phyloP scores from a whole-genome alignment of 2,888 invertebrate genomes.

The Aproaerema taeniolella region DNA sequence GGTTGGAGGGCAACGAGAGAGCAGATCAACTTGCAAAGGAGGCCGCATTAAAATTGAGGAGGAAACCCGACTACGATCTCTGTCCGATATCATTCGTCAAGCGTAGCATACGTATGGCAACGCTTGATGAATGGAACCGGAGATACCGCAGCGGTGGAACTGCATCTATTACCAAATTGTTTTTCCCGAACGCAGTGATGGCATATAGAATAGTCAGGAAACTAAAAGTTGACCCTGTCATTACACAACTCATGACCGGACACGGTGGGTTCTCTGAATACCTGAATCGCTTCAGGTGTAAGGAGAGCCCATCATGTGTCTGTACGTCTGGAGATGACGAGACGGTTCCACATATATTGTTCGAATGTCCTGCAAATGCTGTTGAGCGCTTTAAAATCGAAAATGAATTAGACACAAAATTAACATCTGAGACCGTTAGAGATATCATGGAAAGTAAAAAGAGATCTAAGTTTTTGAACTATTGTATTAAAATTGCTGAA shows the following conservation, averaged over 20 bases:
- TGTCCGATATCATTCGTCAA: conserved; percentile 4
- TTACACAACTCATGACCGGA: too few relatives aligned
- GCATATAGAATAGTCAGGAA: not conserved
- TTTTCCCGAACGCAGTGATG: not conserved
- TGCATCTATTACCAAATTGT: not conserved
- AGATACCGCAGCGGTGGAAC: not conserved
- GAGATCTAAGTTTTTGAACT: too few relatives aligned
- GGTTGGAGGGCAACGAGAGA: conserved; percentile 1
- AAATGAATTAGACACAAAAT: too few relatives aligned
- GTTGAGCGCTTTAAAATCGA: too few relatives aligned
- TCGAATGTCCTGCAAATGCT: too few relatives aligned
- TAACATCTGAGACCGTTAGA: too few relatives aligned
- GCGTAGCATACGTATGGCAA: not conserved
- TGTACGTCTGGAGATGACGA: too few relatives aligned
- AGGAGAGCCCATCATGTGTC: too few relatives aligned
- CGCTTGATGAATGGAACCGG: not conserved
- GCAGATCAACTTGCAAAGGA: not conserved
- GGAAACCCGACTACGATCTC: conserved; percentile 1
- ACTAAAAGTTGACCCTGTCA: not conserved
- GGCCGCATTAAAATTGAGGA: not conserved
- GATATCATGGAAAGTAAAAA: too few relatives aligned
- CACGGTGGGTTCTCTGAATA: not conserved
- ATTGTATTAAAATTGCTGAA: too few relatives aligned
- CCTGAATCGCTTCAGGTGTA: too few relatives aligned
- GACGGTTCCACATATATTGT: too few relatives aligned